These are phyloP conservation scores for Heliocidaris erythrogramma DNA, from an alignment of 35 echinoderm and acorn worm species.

Conservation along the genomic window DNA sequence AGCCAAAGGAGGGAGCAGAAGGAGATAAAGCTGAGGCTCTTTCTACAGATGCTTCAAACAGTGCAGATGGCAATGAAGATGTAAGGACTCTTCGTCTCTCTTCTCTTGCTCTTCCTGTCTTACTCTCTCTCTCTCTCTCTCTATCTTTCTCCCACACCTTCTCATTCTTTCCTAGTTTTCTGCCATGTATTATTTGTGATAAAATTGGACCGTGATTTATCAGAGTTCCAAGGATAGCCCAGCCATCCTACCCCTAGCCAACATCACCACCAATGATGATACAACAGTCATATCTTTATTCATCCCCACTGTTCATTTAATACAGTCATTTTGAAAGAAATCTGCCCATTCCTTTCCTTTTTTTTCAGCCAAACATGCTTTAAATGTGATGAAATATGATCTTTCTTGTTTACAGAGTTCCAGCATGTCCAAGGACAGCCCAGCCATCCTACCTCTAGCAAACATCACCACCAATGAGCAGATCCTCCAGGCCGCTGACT, in stretches of 20 bases:
- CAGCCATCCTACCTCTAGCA: slow-evolving; percentile 24
- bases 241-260: slow-evolving; percentile 23
- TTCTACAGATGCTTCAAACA: slow-evolving; percentile 13
- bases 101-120: too few relatives aligned
- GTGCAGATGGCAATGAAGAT: slow-evolving; percentile 25
- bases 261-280: slow-evolving; percentile 27
- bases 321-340: too few relatives aligned
- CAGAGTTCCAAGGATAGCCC: not conserved
- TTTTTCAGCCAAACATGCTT: too few relatives aligned
- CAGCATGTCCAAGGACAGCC: slow-evolving; percentile 9
- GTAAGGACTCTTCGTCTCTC: not conserved
- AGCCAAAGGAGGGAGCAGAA: slow-evolving; percentile 47
- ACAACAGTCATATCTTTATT: not conserved
- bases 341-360: too few relatives aligned
- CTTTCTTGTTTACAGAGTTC: not conserved
- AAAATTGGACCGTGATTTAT: too few relatives aligned
- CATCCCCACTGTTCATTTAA: too few relatives aligned
- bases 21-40: slow-evolving; percentile 48
- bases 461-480: slow-evolving; percentile 55
- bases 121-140: not conserved
- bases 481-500: slow-evolving; percentile 50
- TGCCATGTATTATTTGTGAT: too few relatives aligned
- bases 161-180: not conserved
- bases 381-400: too few relatives aligned
- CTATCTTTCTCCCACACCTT: not conserved